Evolutionary conservation across 2,888 invertebrate species (phyloP).

Genomic region (Melipona bicolor): DNA sequence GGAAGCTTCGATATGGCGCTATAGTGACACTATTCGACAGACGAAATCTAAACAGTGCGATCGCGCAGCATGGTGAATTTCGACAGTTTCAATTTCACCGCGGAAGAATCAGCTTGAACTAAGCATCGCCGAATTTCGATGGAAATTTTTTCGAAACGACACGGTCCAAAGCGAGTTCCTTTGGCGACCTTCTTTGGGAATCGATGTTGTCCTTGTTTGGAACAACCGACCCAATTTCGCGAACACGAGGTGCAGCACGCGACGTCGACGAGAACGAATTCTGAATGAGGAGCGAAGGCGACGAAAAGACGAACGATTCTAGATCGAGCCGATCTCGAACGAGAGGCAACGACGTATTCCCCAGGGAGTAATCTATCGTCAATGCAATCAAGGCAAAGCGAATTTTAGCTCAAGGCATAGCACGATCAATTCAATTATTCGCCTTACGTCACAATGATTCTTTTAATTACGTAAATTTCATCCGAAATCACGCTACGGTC

Average conservation of each 20-base stretch:
- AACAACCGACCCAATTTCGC: constrained; percentile 53
- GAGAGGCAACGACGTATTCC: too few relatives aligned
- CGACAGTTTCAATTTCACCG: neutral
- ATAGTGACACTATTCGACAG: too few relatives aligned
- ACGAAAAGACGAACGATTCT: neutral
- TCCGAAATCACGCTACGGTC: too few relatives aligned
- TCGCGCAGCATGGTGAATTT: too few relatives aligned
- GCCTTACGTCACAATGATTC: too few relatives aligned
- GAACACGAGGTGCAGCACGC: constrained; percentile 45
- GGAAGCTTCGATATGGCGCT: too few relatives aligned
- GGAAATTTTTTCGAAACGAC: constrained; percentile 18
- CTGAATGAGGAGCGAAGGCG: constrained; percentile 19
- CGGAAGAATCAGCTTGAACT: neutral
- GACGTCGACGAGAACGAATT: constrained; percentile 46
- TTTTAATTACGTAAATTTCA: too few relatives aligned
- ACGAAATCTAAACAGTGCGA: too few relatives aligned
- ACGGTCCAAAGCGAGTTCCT: constrained; percentile 36
- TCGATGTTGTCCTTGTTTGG: constrained; percentile 58
- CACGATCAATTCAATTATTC: too few relatives aligned
- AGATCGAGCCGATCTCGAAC: neutral
- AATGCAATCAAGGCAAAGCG: too few relatives aligned
- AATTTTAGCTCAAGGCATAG: too few relatives aligned
- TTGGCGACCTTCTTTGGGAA: constrained; percentile 55
- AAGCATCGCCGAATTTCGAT: neutral
- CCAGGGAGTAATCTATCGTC: too few relatives aligned